A percentile compares a stretch with the other conserved stretches of the same genome.
phyloP scores from a whole-genome alignment of 2,888 invertebrate genomes.

The Drosophila cognata region DNA sequence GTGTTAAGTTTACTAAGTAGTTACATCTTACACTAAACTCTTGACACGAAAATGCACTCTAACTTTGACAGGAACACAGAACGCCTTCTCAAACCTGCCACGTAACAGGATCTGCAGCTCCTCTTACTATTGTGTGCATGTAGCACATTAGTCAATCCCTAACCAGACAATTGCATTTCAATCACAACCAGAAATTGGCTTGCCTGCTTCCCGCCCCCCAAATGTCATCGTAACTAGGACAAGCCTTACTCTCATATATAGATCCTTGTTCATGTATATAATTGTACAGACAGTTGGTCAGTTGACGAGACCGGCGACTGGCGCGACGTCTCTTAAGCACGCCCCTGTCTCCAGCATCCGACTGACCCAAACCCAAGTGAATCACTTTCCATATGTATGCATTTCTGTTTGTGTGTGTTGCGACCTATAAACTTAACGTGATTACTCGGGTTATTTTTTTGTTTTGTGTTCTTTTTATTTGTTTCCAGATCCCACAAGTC shows the following conservation, averaged over 20 bases:
- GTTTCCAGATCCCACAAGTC: constrained; percentile 73
- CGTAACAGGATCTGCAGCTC: constrained; percentile 17
- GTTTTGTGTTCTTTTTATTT: constrained; percentile 27
- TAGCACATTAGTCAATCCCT: constrained; percentile 60
- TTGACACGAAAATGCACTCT: constrained; percentile 59
- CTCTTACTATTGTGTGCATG: constrained; percentile 27
- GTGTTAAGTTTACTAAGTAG: constrained; percentile 34
- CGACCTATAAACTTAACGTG: constrained; percentile 69
- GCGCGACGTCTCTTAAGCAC: constrained; percentile 79
- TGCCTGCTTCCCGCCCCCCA: constrained; percentile 32
- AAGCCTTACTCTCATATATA: constrained; percentile 18
- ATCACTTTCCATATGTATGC: constrained; percentile 45
- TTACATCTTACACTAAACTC: constrained; percentile 23
- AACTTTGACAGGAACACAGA: constrained; percentile 48
- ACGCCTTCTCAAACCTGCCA: constrained; percentile 41
- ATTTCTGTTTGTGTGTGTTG: constrained; percentile 19
- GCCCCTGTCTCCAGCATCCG: constrained; percentile 81
- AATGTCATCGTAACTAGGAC: constrained; percentile 48
- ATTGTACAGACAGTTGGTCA: constrained; percentile 62
- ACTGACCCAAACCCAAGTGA: constrained; percentile 50
- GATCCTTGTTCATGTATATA: constrained; percentile 24
- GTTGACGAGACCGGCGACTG: constrained; percentile 68
- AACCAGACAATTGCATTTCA: constrained; percentile 58
- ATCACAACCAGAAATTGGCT: constrained; percentile 42
- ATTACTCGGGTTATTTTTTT: constrained; percentile 35